Evolutionary conservation across 2,113 vertebrate species (phyloP).

Genomic region (Xenus cinereus): DNA sequence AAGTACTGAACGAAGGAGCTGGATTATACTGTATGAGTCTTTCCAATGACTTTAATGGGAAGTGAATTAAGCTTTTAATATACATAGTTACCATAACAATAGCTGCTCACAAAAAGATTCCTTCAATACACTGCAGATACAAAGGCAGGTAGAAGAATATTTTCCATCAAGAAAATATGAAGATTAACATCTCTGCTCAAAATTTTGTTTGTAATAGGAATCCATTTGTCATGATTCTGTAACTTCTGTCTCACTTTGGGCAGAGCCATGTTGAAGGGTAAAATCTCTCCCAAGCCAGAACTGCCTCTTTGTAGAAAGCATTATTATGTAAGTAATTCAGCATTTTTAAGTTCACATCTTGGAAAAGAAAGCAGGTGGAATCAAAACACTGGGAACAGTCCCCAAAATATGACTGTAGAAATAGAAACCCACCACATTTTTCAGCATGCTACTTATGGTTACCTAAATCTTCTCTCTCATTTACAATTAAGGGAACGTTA

Average conservation of each 20-base stretch:
- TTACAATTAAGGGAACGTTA: background rate
- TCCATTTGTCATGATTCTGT: background rate
- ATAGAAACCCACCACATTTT: background rate
- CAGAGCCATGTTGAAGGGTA: background rate
- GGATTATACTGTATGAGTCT: background rate
- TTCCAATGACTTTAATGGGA: slow-evolving; percentile 22
- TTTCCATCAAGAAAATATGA: background rate
- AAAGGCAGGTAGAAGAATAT: background rate
- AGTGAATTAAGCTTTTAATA: slow-evolving; percentile 48
- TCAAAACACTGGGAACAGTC: background rate
- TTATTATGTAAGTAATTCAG: background rate
- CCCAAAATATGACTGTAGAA: background rate
- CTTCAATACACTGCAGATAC: background rate
- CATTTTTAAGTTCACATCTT: background rate
- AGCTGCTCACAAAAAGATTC: slow-evolving; percentile 14
- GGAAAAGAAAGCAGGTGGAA: background rate
- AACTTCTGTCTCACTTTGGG: background rate
- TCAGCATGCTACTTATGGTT: background rate
- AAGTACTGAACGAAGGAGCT: background rate
- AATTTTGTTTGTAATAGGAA: background rate
- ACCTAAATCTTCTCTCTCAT: background rate
- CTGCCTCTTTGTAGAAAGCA: background rate
- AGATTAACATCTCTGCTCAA: background rate
- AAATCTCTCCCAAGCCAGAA: background rate
- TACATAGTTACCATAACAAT: slow-evolving; percentile 59